These are phyloP conservation scores for Lytechinus pictus DNA, from an alignment of 35 echinoderm and acorn worm species.

Conservation along the genomic window DNA sequence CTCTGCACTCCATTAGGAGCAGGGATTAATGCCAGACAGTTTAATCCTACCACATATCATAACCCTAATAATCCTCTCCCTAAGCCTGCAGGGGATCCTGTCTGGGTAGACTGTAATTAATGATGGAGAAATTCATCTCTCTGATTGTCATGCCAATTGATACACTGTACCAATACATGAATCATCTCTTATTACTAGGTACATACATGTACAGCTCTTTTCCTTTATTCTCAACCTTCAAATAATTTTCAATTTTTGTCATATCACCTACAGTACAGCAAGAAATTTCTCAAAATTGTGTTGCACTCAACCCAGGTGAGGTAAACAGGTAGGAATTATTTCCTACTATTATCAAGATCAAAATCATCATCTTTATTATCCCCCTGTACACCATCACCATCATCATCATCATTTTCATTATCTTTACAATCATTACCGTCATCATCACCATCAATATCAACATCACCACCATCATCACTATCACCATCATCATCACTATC, in stretches of 20 bases:
- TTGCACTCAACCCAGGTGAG: too few species aligned
- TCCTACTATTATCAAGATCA: too few species aligned
- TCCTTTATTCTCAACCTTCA: background rate
- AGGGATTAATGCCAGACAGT: conserved; percentile 13
- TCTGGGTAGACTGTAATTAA: background rate
- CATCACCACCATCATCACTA: background rate
- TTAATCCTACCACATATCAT: conserved; percentile 22
- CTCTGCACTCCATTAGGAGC: background rate
- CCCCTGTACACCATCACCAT: background rate
- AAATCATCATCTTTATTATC: too few species aligned
- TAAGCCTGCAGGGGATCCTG: background rate
- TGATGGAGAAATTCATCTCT: background rate
- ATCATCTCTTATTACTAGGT: background rate
- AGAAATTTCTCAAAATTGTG: too few species aligned
- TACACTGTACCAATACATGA: background rate
- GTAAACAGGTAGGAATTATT: too few species aligned
- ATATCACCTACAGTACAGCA: too few species aligned
- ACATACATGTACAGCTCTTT: background rate
- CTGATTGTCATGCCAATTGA: background rate
- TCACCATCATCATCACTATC: background rate
- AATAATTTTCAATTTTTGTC: background rate
- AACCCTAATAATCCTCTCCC: background rate
- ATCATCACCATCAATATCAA: background rate
- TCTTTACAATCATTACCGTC: background rate
- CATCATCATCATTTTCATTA: background rate